phyloP scores from a whole-genome alignment of 1,140 invertebrate species.

The Drosophila bipectinata region DNA sequence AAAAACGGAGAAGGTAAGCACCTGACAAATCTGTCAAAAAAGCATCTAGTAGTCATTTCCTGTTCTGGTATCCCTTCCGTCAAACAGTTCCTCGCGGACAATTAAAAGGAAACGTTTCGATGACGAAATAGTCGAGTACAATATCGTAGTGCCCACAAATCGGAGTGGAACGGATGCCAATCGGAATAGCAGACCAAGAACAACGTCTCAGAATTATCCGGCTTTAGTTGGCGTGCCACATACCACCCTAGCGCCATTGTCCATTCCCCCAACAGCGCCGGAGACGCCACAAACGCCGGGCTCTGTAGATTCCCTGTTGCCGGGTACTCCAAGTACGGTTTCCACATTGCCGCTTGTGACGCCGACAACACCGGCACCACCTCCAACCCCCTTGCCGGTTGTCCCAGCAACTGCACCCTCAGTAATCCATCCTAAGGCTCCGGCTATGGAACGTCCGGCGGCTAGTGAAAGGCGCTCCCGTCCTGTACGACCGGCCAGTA shows the following conservation, averaged over 20 bases:
- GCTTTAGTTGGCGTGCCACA: conserved; percentile 81
- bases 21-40: conserved; percentile 15
- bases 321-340: conserved; percentile 37
- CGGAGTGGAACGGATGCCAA: conserved; percentile 85
- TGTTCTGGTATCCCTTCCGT: neutral
- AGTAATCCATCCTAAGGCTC: conserved; percentile 31
- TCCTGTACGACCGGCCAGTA: conserved; percentile 68
- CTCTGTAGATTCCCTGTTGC: conserved; percentile 55
- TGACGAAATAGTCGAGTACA: conserved; percentile 97
- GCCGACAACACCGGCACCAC: conserved; percentile 25
- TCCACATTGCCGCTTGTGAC: conserved; percentile 26
- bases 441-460: conserved; percentile 49
- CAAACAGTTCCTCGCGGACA: conserved; percentile 92
- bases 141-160: conserved; percentile 88
- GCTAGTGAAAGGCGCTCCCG: conserved; percentile 46
- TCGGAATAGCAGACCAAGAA: conserved; percentile 84
- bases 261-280: conserved; percentile 50
- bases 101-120: conserved; percentile 98
- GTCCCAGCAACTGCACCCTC: conserved; percentile 6
- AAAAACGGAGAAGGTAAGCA: conserved; percentile 74
- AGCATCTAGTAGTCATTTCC: conserved; percentile 1
- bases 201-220: conserved; percentile 85
- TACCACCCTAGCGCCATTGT: conserved; percentile 25
- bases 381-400: conserved; percentile 34
- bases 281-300: conserved; percentile 71